Conservation (phyloP, 2,888 invertebrate species). For the Acronicta psi region DNA sequence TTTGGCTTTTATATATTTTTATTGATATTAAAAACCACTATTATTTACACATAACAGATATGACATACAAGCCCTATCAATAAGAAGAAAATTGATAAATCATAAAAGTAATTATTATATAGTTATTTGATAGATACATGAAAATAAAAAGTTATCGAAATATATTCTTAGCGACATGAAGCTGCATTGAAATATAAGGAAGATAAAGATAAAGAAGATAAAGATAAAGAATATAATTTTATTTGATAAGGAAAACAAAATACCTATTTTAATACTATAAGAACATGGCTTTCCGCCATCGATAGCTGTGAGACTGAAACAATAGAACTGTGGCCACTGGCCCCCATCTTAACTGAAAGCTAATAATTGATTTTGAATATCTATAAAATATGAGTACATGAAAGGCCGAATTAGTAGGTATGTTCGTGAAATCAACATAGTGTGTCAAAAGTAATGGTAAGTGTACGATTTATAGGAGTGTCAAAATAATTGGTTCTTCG, state of each 20-base stretch:
- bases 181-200: too few relatives aligned
- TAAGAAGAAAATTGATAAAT: not conserved
- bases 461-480: slow-evolving; percentile 82
- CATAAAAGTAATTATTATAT: not conserved
- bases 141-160: not conserved
- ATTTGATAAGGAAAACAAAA: slow-evolving; percentile 10
- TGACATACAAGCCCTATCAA: not conserved
- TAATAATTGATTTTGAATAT: slow-evolving; percentile 22
- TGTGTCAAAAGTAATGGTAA: slow-evolving; percentile 78
- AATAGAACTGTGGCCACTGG: slow-evolving; percentile 15
- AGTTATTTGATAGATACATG: not conserved
- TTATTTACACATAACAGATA: slow-evolving; percentile 8
- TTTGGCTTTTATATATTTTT: slow-evolving; percentile 8
- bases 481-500: slow-evolving; percentile 78
- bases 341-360: slow-evolving; percentile 34
- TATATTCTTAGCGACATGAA: not conserved
- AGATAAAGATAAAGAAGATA: too few relatives aligned
- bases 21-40: not conserved
- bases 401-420: slow-evolving; percentile 70
- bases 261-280: slow-evolving; percentile 10
- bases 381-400: slow-evolving; percentile 30
- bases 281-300: slow-evolving; percentile 12
- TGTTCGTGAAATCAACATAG: slow-evolving; percentile 72
- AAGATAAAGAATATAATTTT: too few relatives aligned
- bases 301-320: slow-evolving; percentile 17